A percentile compares a stretch with the other conserved stretches of the same genome.
Conservation (phyloP, 1,140 invertebrate species). For the Diabrotica undecimpunctata region DNA sequence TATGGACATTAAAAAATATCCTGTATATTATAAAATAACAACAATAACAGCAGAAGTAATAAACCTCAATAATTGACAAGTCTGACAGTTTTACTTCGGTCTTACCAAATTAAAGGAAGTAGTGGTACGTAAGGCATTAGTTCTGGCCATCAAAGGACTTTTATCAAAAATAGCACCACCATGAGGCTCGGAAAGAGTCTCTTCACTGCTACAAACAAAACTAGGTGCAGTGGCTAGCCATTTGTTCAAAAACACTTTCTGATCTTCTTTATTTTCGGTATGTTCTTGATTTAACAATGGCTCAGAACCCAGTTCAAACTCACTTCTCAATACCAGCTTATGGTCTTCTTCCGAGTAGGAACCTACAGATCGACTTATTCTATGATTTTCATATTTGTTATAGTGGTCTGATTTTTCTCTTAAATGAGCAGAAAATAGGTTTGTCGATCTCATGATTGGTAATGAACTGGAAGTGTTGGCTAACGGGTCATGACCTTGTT, state of each 20-base stretch:
- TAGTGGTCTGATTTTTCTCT: constrained; percentile 1
- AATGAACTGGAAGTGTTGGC: constrained; percentile 20
- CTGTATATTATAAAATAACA: no score
- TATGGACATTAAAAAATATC: no score
- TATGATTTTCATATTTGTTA: neutral
- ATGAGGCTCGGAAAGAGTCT: constrained; percentile 29
- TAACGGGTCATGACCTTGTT: constrained; percentile 35
- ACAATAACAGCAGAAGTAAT: no score
- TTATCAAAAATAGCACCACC: constrained; percentile 14
- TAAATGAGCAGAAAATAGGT: neutral
- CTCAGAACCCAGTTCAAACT: constrained; percentile 31
- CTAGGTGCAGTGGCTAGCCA: constrained; percentile 35
- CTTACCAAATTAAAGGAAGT: constrained; percentile 47
- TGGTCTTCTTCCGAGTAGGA: constrained; percentile 30
- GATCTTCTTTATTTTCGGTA: constrained; percentile 17
- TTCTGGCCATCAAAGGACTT: constrained; percentile 37
- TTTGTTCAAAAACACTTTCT: constrained; percentile 35
- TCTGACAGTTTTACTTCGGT: constrained; percentile 17
- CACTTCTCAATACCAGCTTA: constrained; percentile 6
- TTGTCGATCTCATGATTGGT: constrained; percentile 1
- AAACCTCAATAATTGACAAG: no score
- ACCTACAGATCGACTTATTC: constrained; percentile 36
- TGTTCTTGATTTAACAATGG: constrained; percentile 26
- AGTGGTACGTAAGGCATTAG: constrained; percentile 40
- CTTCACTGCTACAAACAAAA: constrained; percentile 31